Conservation (phyloP, 2,888 invertebrate genomes). For the Philhelius pedissequus region DNA sequence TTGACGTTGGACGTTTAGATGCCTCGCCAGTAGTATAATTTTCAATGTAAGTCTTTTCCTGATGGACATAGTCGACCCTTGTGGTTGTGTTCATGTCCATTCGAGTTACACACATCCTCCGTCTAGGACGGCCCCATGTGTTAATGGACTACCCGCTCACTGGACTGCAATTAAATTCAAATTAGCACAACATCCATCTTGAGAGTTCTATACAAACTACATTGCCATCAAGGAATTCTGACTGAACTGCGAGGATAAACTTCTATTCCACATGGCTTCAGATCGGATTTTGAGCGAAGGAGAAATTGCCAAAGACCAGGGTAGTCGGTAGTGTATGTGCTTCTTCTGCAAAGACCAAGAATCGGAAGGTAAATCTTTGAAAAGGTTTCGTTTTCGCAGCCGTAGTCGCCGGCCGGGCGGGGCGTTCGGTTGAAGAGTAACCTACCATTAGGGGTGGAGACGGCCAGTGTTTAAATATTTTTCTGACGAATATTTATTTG, state of each 20-base stretch:
- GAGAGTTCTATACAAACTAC: conserved; percentile 46
- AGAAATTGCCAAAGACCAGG: background rate
- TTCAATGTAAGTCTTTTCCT: background rate
- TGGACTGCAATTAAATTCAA: conserved; percentile 77
- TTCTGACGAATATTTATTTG: conserved; percentile 69
- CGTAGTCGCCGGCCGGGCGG: background rate
- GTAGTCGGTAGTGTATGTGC: conserved; percentile 33
- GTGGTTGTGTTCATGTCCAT: conserved; percentile 53
- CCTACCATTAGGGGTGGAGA: conserved; percentile 70
- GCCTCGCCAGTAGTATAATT: background rate
- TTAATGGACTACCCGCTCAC: conserved; percentile 72
- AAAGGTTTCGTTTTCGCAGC: conserved; percentile 57
- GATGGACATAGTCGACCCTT: conserved; percentile 28
- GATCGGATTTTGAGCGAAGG: conserved; percentile 1
- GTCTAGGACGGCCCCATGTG: conserved; percentile 70
- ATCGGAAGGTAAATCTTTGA: background rate
- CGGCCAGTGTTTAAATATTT: conserved; percentile 67
- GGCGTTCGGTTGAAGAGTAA: conserved; percentile 35
- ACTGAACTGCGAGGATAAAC: conserved; percentile 20
- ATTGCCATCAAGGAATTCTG: conserved; percentile 18
- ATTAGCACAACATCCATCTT: conserved; percentile 76
- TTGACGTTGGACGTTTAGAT: background rate
- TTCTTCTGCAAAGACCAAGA: conserved; percentile 47
- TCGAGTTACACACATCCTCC: conserved; percentile 62
- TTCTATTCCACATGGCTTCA: conserved; percentile 22